Base-by-base conservation (phyloP, 64 coral and sea anemone species). In the Dendronephthya gigantea region DNA sequence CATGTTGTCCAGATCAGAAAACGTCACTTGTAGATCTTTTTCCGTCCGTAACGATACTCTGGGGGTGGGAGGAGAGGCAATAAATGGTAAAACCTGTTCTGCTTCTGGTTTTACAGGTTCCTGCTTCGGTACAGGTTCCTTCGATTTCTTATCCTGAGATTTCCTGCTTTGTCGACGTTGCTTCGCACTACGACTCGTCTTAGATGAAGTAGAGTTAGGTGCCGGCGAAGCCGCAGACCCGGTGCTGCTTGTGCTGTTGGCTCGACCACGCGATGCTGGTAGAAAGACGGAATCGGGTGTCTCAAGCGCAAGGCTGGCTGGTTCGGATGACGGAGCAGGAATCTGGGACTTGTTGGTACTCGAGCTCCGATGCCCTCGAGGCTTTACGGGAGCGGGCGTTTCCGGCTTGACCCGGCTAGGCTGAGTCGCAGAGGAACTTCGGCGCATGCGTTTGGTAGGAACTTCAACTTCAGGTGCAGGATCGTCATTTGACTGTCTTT, bases 21-120 rank as follows among this genome's bases (percentile, higher is more conserved):
- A 84, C 36, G 95, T 98, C 9, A 98, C 92, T 59, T 86, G 88
- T 72, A 98, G 87, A 65, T 98, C 95, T 49, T 98, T 93, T 45
- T 93, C 95, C 50, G 95, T 98, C 34, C 90, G 72, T 35, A 79
- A 79, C 16, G 72, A 79, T 9, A 79, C 72, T 93, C 92, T 52
- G 89, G 86, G n/a, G 91, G 83, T 25, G 68, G 92, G 40, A 17
- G 84, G 55, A 37, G 89, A 86, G 19, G 79, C 69, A 14, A 50
- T 48, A 56, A 74, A 56, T 59, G 51, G 51, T 9, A 76, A 66
- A 62, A 68, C 52, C 36, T 83, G 51, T 6, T 55, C 41, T 82
- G 81, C 35, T 68, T 65, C 23, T 25, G 15, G 34, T 33, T 52
- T 25, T 70, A 68, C 32, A 27, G 55, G 55, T 79, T 79, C 72